Evolutionary conservation across 2,113 vertebrate genomes (phyloP), one percentile per base, ranked within the genome.

Genomic region (Raphicerus campestris): DNA sequence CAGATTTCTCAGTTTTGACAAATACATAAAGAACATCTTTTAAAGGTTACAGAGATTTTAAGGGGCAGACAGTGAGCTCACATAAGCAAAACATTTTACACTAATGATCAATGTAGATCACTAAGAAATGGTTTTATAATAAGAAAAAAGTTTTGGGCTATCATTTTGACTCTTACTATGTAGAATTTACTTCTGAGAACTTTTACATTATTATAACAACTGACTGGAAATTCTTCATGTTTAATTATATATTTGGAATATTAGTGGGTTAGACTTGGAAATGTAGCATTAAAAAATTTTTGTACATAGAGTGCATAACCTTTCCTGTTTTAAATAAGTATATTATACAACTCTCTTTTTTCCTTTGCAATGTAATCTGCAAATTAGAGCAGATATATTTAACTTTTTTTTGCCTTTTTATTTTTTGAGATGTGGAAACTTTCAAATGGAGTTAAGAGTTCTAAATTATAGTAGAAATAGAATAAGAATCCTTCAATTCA

Each of bases 11-110:
- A 88, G 5, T 4, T 39, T 94, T 97, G 82, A 53, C 2, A 81
- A 91, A 30, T 78, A 55, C 22, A 7, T 91, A 80, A 84, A 60
- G 63, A 47, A 24, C 24, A 80, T 78, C 5, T 87, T 87, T 45
- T 93, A 91, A 96, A 95, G 10, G 8, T 95, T 73, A 83, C 26
- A 89, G 26, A 26, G 66, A 93, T 60, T 19, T 77, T 78, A 91
- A 78, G 39, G 49, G 83, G 4, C 87, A 89, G 15, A 87, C 5
- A 92, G 75, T 86, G 42, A 10, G 7, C 39, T 49, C 63, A 87
- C 28, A 90, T 17, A 56, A 86, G n/a, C 28, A 89, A 63, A 78
- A 3, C 16, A 61, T 91, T 96, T 60, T 84, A 63, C 1, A n/a
- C 17, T 77, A 66, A 70, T 60, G 47, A 77, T 60, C 61, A 90